phyloP scores from a whole-genome alignment of 2,797 vertebrate genomes.

The Toxotes lorentzi region DNA sequence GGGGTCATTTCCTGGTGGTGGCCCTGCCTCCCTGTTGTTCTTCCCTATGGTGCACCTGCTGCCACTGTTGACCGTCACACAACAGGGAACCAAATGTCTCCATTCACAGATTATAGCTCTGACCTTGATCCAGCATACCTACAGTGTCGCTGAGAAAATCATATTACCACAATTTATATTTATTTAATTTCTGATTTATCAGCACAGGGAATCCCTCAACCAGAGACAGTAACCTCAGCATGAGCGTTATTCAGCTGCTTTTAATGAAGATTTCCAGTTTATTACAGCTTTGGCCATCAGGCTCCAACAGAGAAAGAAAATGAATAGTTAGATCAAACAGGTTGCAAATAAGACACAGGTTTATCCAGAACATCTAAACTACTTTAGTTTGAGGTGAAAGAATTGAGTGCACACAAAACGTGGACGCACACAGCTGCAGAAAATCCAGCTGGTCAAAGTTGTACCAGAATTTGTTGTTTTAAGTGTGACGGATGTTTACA shows the following conservation, averaged over 20 bases:
- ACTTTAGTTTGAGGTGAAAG: neutral
- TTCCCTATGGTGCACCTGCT: constrained; percentile 73
- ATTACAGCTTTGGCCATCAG: neutral
- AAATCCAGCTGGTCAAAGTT: too few species aligned
- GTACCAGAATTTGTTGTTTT: too few species aligned
- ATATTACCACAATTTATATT: neutral
- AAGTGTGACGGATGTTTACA: neutral
- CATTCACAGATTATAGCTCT: constrained; percentile 42
- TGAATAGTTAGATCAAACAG: neutral
- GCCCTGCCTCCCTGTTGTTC: constrained; percentile 57
- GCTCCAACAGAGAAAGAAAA: neutral
- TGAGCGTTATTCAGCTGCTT: neutral
- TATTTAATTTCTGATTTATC: neutral
- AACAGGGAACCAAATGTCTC: constrained; percentile 53
- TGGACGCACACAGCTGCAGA: too few species aligned
- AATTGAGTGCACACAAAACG: neutral
- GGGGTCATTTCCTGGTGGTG: constrained; percentile 76
- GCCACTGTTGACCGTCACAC: constrained; percentile 71
- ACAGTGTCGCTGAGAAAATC: neutral
- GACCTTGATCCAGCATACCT: constrained; percentile 13
- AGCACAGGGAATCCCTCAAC: neutral
- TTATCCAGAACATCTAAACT: neutral
- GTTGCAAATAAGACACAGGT: neutral
- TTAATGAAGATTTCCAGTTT: neutral
- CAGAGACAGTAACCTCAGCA: neutral